Conservation (phyloP, 2,113 vertebrate species). For the Rostratula benghalensis region DNA sequence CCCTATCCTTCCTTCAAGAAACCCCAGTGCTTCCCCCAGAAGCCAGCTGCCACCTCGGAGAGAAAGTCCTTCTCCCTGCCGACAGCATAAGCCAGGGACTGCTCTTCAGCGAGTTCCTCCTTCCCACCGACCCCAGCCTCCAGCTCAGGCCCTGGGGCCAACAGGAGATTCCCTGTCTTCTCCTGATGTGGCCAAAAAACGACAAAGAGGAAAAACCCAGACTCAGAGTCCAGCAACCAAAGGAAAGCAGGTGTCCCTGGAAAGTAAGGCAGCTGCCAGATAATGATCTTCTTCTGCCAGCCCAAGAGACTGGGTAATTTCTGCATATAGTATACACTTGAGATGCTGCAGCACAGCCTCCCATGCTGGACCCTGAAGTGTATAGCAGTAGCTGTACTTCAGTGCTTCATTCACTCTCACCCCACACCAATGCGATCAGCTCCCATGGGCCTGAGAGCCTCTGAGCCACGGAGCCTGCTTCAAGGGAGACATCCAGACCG, state of each 20-base stretch:
- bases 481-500: conserved; percentile 9
- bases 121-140: conserved; percentile 71
- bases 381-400: conserved; percentile 60
- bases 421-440: conserved; percentile 1
- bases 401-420: conserved; percentile 65
- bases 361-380: conserved; percentile 66
- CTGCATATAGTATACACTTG: conserved; percentile 67
- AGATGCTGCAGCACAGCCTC: conserved; percentile 78
- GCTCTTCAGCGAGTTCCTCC: conserved; percentile 66
- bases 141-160: conserved; percentile 73
- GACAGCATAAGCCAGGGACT: conserved; percentile 72
- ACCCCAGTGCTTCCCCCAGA: conserved; percentile 82
- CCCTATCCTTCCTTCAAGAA: conserved; percentile 74
- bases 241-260: conserved; percentile 76
- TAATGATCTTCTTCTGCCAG: conserved; percentile 80
- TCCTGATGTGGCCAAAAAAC: conserved; percentile 71
- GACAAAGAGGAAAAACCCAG: conserved; percentile 80
- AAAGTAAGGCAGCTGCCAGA: conserved; percentile 82
- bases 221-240: conserved; percentile 78
- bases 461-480: conserved; percentile 29
- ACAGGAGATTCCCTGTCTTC: conserved; percentile 75
- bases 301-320: conserved; percentile 57
- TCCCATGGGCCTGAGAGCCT: conserved; percentile 38
- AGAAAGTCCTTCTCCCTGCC: conserved; percentile 88
- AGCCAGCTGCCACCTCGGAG: conserved; percentile 80